These are phyloP conservation scores for Cyclophora punctaria DNA, from an alignment of 2,888 invertebrate genomes.

Conservation along the genomic window DNA sequence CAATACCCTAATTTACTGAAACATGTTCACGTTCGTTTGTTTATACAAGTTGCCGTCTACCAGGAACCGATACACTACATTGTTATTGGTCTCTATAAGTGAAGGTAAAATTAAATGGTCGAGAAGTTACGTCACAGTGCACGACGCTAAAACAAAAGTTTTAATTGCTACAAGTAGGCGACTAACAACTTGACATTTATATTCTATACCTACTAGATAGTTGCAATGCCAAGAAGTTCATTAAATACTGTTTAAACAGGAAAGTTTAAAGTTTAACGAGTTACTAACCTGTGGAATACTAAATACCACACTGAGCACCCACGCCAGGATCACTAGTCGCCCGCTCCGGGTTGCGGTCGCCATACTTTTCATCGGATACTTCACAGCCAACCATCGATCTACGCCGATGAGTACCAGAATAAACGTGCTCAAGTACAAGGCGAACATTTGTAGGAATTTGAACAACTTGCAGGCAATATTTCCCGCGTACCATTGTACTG, in stretches of 20 bases:
- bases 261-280: slow-evolving; percentile 7
- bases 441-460: slow-evolving; percentile 88
- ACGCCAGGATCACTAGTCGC: slow-evolving; percentile 80
- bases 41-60: slow-evolving; percentile 7
- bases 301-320: slow-evolving; percentile 82
- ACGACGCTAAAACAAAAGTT: slow-evolving; percentile 18
- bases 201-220: slow-evolving; percentile 2
- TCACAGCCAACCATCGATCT: slow-evolving; percentile 86
- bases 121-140: too few species aligned
- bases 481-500: slow-evolving; percentile 87
- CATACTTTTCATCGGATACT: slow-evolving; percentile 84
- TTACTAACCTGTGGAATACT: slow-evolving; percentile 86
- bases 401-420: slow-evolving; percentile 87
- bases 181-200: slow-evolving; percentile 12
- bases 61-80: background rate
- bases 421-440: slow-evolving; percentile 87
- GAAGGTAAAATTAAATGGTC: too few species aligned
- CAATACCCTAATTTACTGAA: slow-evolving; percentile 14
- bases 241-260: slow-evolving; percentile 1
- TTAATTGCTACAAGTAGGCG: slow-evolving; percentile 25
- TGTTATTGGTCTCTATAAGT: too few species aligned
- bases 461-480: slow-evolving; percentile 85
- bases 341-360: slow-evolving; percentile 80
- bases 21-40: slow-evolving; percentile 18
- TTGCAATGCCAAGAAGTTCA: background rate